Evolutionary conservation across 2,797 vertebrate species (phyloP).

Genomic region (Hafferia zeledoni): DNA sequence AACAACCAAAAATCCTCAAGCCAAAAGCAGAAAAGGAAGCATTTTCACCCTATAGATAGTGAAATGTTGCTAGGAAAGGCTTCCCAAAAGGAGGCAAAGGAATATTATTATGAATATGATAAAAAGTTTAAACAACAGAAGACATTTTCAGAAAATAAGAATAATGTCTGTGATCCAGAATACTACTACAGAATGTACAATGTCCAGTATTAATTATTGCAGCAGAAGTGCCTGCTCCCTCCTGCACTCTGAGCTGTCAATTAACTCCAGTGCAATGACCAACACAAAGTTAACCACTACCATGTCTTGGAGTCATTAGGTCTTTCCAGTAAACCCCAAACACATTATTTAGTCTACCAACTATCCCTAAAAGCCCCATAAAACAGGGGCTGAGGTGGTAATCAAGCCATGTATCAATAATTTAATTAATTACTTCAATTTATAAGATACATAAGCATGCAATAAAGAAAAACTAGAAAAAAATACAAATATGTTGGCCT

Average conservation of each 20-base stretch:
- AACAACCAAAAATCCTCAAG: not conserved
- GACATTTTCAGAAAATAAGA: not conserved
- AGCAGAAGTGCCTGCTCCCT: not conserved
- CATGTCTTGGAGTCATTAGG: not conserved
- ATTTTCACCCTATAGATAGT: not conserved
- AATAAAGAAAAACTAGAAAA: not conserved
- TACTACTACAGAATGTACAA: not conserved
- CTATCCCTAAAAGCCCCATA: not conserved
- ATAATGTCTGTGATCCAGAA: not conserved
- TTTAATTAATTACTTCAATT: not conserved
- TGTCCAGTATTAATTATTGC: not conserved
- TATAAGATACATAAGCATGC: not conserved
- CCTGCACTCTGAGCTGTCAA: not conserved
- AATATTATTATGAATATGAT: not conserved
- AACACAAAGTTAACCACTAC: not conserved
- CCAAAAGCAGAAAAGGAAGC: not conserved
- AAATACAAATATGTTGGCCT: not conserved
- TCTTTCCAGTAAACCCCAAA: not conserved
- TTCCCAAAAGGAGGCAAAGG: not conserved
- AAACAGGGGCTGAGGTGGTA: not conserved
- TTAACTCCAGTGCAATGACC: not conserved
- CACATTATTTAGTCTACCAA: no score
- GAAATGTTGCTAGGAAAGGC: not conserved
- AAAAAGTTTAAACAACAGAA: not conserved
- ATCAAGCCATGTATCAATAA: not conserved